These are phyloP conservation scores for Villa cingulata DNA, from an alignment of 2,888 invertebrate species.

Conservation along the genomic window DNA sequence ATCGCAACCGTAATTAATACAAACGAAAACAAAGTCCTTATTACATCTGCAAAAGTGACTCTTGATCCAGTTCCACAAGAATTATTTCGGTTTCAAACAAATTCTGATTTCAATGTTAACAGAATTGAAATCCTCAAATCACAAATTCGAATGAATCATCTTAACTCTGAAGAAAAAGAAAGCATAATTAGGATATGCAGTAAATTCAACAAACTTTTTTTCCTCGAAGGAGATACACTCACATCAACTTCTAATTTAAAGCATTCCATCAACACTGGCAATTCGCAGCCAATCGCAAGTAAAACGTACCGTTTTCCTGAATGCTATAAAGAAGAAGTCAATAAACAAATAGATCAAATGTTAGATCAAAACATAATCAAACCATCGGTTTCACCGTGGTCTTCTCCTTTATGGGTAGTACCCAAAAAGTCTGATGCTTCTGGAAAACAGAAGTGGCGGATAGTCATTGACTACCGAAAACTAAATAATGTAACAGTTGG, in stretches of 20 bases:
- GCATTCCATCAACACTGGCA: conserved; percentile 4
- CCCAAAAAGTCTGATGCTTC: conserved; percentile 13
- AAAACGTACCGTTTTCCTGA: conserved; percentile 9
- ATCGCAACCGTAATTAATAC: not conserved
- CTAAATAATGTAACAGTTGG: conserved; percentile 13
- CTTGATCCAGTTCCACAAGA: not conserved
- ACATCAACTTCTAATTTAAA: conserved; percentile 2
- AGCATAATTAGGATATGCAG: conserved; percentile 2
- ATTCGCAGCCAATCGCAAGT: not conserved
- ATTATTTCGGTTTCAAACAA: not conserved
- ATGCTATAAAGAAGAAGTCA: conserved; percentile 7
- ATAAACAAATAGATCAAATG: not conserved
- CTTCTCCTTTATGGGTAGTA: conserved; percentile 14
- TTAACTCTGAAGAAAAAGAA: conserved; percentile 17
- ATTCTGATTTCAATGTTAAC: not conserved
- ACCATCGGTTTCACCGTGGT: conserved; percentile 6
- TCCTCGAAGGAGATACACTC: conserved; percentile 5
- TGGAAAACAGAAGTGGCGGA: conserved; percentile 13
- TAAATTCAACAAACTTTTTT: conserved; percentile 7
- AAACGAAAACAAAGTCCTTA: not conserved
- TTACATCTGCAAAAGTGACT: not conserved
- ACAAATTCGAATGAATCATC: conserved; percentile 10
- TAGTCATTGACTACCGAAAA: conserved; percentile 14
- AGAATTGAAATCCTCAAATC: not conserved
- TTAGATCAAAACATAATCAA: conserved; percentile 1